Conservation (phyloP, 2,888 invertebrate genomes). For the Campoletis raptor region DNA sequence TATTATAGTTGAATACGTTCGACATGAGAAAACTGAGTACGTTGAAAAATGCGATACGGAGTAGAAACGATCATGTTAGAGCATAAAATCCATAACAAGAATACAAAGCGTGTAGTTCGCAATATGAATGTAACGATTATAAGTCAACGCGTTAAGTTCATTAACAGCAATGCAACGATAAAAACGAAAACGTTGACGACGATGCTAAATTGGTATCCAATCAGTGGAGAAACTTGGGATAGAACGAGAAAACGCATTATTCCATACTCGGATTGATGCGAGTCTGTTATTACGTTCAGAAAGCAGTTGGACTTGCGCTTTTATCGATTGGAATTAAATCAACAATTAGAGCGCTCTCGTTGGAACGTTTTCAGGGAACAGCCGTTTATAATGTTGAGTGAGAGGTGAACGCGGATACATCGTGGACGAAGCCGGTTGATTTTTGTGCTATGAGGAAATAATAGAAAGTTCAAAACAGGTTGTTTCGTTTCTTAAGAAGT, state of each 20-base stretch:
- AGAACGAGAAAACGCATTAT: constrained; percentile 34
- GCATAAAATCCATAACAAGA: constrained; percentile 20
- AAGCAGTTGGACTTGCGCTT: constrained; percentile 39
- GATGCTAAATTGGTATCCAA: constrained; percentile 64
- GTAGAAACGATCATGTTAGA: constrained; percentile 10
- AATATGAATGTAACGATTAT: constrained; percentile 47
- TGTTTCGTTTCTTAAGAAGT: constrained; percentile 39
- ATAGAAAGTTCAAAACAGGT: constrained; percentile 53
- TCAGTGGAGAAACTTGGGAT: constrained; percentile 63
- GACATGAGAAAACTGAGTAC: constrained; percentile 22
- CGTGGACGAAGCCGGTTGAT: constrained; percentile 1
- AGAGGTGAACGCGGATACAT: constrained; percentile 27
- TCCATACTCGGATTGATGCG: constrained; percentile 54
- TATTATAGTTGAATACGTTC: not conserved
- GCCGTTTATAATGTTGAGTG: constrained; percentile 21
- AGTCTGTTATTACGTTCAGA: constrained; percentile 44
- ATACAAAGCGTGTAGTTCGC: not conserved
- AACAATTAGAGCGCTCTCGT: constrained; percentile 63
- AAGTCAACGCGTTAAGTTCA: constrained; percentile 65
- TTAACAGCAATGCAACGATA: constrained; percentile 55
- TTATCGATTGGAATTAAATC: constrained; percentile 66
- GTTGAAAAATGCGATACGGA: constrained; percentile 25
- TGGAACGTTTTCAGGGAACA: constrained; percentile 54
- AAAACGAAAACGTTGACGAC: constrained; percentile 38
- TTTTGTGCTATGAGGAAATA: constrained; percentile 44